Percentiles rank a stretch among this genome's conserved stretches.
Conservation (phyloP, 2,113 vertebrate species). For the Gyps fulvus region DNA sequence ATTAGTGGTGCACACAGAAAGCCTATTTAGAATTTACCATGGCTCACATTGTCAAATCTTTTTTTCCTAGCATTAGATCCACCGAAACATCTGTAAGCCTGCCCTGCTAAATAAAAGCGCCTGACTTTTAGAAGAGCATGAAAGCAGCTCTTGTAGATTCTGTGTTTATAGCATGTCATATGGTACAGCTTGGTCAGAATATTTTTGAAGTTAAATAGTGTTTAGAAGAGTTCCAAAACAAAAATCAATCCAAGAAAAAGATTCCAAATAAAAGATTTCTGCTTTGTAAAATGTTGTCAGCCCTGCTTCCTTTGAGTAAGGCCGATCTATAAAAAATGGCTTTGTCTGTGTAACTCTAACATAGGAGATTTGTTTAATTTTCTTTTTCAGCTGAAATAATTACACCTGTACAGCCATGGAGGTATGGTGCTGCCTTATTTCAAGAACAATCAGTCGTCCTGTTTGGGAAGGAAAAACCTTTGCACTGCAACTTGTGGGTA, state of each 20-base stretch:
- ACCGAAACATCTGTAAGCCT: not conserved
- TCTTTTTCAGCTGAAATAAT: not conserved
- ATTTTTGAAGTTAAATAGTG: constrained; percentile 40
- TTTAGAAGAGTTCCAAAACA: constrained; percentile 55
- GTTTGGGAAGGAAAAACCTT: not conserved
- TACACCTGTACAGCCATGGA: not conserved
- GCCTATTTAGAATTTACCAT: constrained; percentile 1
- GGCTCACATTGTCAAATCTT: not conserved
- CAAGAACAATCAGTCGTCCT: not conserved
- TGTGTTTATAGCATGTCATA: constrained; percentile 47
- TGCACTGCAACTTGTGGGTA: not conserved
- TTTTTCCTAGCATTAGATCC: not conserved
- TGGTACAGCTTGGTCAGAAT: constrained; percentile 42
- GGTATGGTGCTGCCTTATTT: not conserved
- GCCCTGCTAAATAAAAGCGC: not conserved
- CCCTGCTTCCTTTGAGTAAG: not conserved
- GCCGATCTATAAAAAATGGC: not conserved
- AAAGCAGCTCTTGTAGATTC: constrained; percentile 27
- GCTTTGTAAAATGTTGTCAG: constrained; percentile 1
- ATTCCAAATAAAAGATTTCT: not conserved
- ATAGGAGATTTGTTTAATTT: not conserved
- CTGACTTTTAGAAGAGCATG: constrained; percentile 21
- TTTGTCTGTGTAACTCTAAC: not conserved
- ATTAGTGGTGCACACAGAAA: not conserved
- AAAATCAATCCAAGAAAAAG: constrained; percentile 35